A percentile compares a stretch with the other conserved stretches of the same genome.
These are phyloP conservation scores for Phorcus lineatus DNA, from an alignment of 2,888 invertebrate genomes.

Conservation along the genomic window DNA sequence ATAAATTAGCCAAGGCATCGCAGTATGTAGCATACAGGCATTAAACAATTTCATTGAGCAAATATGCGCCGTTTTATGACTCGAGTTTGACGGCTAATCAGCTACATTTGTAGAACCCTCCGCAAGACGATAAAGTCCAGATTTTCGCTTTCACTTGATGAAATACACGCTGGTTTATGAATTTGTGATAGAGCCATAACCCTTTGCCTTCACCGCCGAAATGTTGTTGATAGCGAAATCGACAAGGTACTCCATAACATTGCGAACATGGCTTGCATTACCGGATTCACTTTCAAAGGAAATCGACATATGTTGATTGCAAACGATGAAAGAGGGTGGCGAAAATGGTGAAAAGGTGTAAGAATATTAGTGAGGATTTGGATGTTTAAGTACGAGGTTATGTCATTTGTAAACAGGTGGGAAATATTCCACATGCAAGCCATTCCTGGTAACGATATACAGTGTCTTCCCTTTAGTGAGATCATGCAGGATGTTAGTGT, in stretches of 20 bases:
- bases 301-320: constrained; percentile 21
- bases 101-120: background rate
- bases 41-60: constrained; percentile 18
- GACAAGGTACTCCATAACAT: constrained; percentile 12
- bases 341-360: constrained; percentile 14
- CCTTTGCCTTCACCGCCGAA: background rate
- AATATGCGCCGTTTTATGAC: background rate
- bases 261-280: constrained; percentile 19
- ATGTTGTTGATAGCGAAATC: constrained; percentile 21
- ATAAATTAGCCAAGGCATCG: background rate
- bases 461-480: too few species aligned
- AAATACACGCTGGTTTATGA: constrained; percentile 18
- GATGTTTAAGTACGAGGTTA: too few species aligned
- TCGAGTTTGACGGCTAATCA: background rate
- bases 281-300: constrained; percentile 3
- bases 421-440: too few species aligned
- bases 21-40: constrained; percentile 9
- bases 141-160: background rate
- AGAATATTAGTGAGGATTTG: background rate
- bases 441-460: too few species aligned
- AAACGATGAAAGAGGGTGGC: constrained; percentile 3
- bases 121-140: background rate
- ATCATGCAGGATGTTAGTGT: too few species aligned
- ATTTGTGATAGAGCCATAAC: background rate
- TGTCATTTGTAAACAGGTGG: too few species aligned